Base-by-base conservation (phyloP, 2,888 invertebrate genomes). In the Hyposoter didymator region DNA sequence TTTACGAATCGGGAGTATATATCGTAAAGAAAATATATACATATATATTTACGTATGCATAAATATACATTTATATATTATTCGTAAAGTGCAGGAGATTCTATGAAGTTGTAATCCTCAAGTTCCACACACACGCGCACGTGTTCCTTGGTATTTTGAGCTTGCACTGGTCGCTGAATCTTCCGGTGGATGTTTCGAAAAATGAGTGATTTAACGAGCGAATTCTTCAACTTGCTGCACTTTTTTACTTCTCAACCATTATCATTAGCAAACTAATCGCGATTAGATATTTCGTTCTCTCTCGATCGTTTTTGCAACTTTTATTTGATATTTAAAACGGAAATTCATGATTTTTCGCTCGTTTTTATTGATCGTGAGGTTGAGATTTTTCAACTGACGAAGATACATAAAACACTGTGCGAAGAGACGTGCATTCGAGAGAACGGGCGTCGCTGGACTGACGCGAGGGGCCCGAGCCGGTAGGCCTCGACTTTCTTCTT, bases 371-470 rank as follows among this genome's bases (percentile, higher is more conserved):
- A 73, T 22, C 55, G 73, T 22, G 12, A 22, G 35, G 17, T 55
- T 32, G 17, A 67, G 10, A 45, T 7, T 19, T 55, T 55, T 19
- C n/a, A 4, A 17, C 22, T 19, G 55, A n/a, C n/a, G 22, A 73
- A 72, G 39, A 28, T 17, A 55, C 73, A 55, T 55, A 22, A 73
- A 73, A 73, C 73, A 73, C 73, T 55, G 52, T 55, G 39, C 55
- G 55, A 72, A 55, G 90, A 87, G 84, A 89, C 91, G 90, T 92
- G 91, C 90, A 91, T 91, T 90, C 92, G 88, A 89, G 88, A 90
- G 90, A 90, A 89, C 92, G 91, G 89, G 90, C 91, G 87, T 90
- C 90, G 90, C 90, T 90, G 90, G 90, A 91, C 91, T 92, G 92
- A 84, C 84, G 84, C 86, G 87, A 85, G 80, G 78, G 83, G 79